Evolutionary conservation across 2,888 invertebrate genomes (phyloP).

Genomic region (Mongoloraphidia duomilia): DNA sequence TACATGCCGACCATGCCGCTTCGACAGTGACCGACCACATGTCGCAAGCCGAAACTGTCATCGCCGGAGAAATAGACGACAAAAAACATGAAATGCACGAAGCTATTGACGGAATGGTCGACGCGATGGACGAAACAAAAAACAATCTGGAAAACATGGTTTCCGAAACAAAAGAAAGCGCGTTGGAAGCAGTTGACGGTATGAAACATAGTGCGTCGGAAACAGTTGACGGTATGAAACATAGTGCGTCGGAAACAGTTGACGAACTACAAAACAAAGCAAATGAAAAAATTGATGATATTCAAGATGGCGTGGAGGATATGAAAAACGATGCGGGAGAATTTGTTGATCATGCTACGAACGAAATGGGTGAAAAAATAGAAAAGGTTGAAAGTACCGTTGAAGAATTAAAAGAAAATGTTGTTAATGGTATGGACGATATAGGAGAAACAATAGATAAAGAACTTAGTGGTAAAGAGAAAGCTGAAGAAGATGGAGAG

Average conservation of each 20-base stretch:
- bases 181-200: slow-evolving; percentile 15
- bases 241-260: background rate
- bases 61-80: slow-evolving; percentile 3
- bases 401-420: slow-evolving; percentile 15
- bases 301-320: background rate
- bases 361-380: slow-evolving; percentile 18
- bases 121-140: slow-evolving; percentile 3
- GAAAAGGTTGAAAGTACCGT: background rate
- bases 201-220: background rate
- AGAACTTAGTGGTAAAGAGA: background rate
- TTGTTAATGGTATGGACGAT: slow-evolving; percentile 22
- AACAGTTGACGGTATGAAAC: background rate
- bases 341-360: slow-evolving; percentile 7
- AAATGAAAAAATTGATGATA: background rate
- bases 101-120: background rate
- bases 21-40: background rate
- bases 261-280: background rate
- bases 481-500: slow-evolving; percentile 1
- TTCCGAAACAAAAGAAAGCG: slow-evolving; percentile 15
- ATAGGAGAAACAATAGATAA: slow-evolving; percentile 23
- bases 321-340: background rate
- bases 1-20: slow-evolving; percentile 6
- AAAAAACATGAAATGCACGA: background rate
- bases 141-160: background rate
- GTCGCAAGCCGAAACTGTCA: slow-evolving; percentile 3